Evolutionary conservation across 2,888 invertebrate genomes (phyloP), one percentile per base, ranked within the genome.

Genomic region (Drosophila peninsularis): DNA sequence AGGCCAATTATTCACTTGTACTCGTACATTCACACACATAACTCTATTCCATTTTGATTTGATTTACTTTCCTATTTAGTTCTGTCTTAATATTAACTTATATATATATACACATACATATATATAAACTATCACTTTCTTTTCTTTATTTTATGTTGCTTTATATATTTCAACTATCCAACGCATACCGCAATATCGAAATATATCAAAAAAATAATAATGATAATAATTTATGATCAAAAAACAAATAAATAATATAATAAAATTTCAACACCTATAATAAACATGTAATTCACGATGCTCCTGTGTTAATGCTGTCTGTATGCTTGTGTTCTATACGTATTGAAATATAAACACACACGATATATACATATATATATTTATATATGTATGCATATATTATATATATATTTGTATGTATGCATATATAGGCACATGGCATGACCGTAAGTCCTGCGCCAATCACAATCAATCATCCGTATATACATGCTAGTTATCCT

Each of bases 361-460:
- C 52, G 42, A 50, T 53, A 45, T 61, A 67, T 70, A 50, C 24
- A 53, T 37, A 36, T 65, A 67, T 69, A 56, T 56, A 52, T 62
- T 42, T 56, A 41, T 55, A 30, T 49, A 32, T 21, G 24, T 24
- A 42, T 42, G 19, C 41, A 21, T 21, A 42, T 42, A 42, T 44
- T 44, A 42, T 71, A 62, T 66, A 60, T 68, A 47, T 80, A 47
- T 64, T 55, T 58, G 75, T 80, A 74, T 80, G 64, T 67, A 80
- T 62, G 50, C 32, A 77, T 65, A 67, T 62, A 50, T 91, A 93
- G 93, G 93, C 93, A 91, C 93, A 93, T 91, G 93, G 93, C 91
- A 92, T 93, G 92, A 93, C 92, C 81, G 92, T 93, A 90, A 92
- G 92, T 92, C 93, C 93, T 91, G 92, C 93, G 92, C 93, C 93